A percentile compares a stretch with the other conserved stretches of the same genome.
These are phyloP conservation scores for Clinocottus analis DNA, from an alignment of 2,113 vertebrate genomes.

Conservation along the genomic window DNA sequence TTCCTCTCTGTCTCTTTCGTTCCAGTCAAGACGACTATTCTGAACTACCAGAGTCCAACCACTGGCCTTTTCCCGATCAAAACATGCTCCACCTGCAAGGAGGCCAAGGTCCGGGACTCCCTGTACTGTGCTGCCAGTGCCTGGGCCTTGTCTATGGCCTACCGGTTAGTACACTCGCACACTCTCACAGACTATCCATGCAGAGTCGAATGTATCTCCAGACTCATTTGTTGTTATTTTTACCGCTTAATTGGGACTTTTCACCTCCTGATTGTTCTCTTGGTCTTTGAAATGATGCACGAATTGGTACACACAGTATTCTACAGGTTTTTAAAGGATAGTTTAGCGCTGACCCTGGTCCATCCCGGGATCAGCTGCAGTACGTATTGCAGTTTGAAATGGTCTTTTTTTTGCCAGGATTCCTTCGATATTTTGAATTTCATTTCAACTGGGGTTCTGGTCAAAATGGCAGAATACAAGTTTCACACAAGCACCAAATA, in stretches of 20 bases:
- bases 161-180: conserved; percentile 84
- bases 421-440: too few species aligned
- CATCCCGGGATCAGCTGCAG: neutral
- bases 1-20: conserved; percentile 6
- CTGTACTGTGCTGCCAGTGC: conserved; percentile 94
- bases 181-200: neutral
- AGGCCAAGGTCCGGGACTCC: conserved; percentile 92
- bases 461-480: too few species aligned
- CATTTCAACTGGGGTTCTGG: too few species aligned
- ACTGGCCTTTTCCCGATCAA: conserved; percentile 96
- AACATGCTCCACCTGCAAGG: conserved; percentile 86
- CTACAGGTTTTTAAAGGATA: neutral
- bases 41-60: conserved; percentile 93
- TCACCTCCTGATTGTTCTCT: neutral
- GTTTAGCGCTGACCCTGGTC: neutral
- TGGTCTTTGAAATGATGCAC: neutral
- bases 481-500: too few species aligned
- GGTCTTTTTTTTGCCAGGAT: too few species aligned
- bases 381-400: neutral
- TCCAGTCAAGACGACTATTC: conserved; percentile 91
- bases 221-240: neutral
- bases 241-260: neutral
- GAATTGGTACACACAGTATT: neutral
- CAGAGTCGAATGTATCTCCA: neutral
- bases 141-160: conserved; percentile 94